Base-by-base conservation (phyloP, 2,888 invertebrate species). In the Synergus umbraculus region DNA sequence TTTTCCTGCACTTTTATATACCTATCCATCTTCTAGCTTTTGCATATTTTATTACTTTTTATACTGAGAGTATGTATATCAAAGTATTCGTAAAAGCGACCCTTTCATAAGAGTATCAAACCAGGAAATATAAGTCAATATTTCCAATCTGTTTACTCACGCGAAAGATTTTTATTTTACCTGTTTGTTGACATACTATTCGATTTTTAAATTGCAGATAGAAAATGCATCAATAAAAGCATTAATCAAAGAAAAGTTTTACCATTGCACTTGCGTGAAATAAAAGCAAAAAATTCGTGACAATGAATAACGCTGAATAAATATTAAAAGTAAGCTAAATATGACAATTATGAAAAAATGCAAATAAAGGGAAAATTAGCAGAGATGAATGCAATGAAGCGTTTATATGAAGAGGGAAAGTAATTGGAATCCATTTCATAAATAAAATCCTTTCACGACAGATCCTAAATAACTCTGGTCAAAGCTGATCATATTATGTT, bases 401-500 rank as follows among this genome's bases (percentile, higher is more conserved):
- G 29, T 73, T 73, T 15, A 3, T 49, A 29, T 29, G n/a, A 73
- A 54, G 37, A n/a, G 73, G 37, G 37, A 49, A 73, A 10, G 73
- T 54, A 54, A 54, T 73, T 54, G 73, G 37, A 49, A 54, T 73
- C 15, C 54, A 37, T 54, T 73, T 41, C 29, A n/a, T 29, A 37
- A 73, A 54, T 41, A 73, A 73, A 73, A 54, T 46, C 54, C 54
- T 73, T 73, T 54, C 73, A 73, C 29, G 73, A 73, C 73, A 73
- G 54, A 49, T 37, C n/a, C 10, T 12, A 54, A 73, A 73, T 73
- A 73, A 54, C 37, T 54, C 29, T 29, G 29, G 29, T 29, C 29
- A 29, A 3, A 29, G 49, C 29, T 73, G 73, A 37, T 15, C 54
- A 73, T 73, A 54, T 22, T 29, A 29, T 29, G 37, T 29, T 37